Evolutionary conservation across 2,113 vertebrate species (phyloP).

Genomic region (Plotosus lineatus): DNA sequence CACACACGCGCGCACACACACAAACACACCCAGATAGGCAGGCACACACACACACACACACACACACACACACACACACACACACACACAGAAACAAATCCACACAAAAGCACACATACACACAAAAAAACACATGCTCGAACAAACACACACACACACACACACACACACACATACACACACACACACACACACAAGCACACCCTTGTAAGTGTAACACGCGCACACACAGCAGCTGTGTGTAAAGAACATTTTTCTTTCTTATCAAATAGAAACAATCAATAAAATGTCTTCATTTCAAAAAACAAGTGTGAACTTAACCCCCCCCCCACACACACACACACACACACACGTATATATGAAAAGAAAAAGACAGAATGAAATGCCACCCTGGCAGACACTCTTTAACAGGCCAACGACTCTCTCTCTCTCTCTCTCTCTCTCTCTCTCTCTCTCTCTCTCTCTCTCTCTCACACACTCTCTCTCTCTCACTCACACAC

Average conservation of each 20-base stretch:
- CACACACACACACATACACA: background rate
- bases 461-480: conserved; percentile 17
- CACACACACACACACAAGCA: conserved; percentile 2
- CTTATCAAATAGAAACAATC: conserved; percentile 30
- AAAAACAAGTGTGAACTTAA: conserved; percentile 33
- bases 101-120: background rate
- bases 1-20: background rate
- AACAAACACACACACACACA: background rate
- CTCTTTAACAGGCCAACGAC: conserved; percentile 33
- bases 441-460: conserved; percentile 5
- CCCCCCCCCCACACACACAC: conserved; percentile 27
- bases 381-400: conserved; percentile 42
- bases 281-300: conserved; percentile 26
- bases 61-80: background rate
- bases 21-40: background rate
- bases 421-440: conserved; percentile 20
- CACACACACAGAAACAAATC: background rate
- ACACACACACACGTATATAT: conserved; percentile 15
- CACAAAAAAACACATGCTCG: background rate
- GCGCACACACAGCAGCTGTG: conserved; percentile 1
- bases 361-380: conserved; percentile 14
- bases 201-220: background rate
- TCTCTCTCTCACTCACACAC: background rate
- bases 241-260: conserved; percentile 12
- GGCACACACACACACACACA: background rate